Conservation (phyloP, 2,113 vertebrate species). For the Diadophis punctatus region DNA sequence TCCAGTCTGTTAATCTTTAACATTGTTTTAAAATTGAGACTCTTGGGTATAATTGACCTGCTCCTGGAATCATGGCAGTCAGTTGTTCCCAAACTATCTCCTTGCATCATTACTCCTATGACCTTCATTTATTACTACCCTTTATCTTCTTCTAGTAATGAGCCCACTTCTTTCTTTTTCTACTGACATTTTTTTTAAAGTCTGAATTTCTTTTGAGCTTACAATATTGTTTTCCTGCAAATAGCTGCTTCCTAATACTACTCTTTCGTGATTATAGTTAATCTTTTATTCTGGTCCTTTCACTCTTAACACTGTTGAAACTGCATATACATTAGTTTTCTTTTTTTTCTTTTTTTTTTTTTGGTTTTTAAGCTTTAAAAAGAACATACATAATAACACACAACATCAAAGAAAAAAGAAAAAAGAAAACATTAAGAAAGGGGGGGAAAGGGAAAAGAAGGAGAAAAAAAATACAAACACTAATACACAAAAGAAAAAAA, state of each 20-base stretch:
- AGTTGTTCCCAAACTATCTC: neutral
- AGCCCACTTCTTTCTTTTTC: neutral
- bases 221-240: neutral
- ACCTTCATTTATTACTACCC: neutral
- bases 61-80: neutral
- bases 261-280: neutral
- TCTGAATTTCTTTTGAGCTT: neutral
- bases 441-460: no score
- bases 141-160: neutral
- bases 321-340: no score
- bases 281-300: neutral
- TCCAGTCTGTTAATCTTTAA: neutral
- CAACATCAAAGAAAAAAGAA: no score
- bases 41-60: neutral
- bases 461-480: no score
- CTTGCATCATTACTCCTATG: neutral
- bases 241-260: neutral
- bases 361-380: no score
- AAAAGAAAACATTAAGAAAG: no score
- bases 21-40: neutral
- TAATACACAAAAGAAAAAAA: no score
- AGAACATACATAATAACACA: no score
- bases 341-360: no score
- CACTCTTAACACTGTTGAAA: neutral
- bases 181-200: neutral